Base-by-base conservation (phyloP, 23 tunicate genomes). In the Halocynthia roretzi region DNA sequence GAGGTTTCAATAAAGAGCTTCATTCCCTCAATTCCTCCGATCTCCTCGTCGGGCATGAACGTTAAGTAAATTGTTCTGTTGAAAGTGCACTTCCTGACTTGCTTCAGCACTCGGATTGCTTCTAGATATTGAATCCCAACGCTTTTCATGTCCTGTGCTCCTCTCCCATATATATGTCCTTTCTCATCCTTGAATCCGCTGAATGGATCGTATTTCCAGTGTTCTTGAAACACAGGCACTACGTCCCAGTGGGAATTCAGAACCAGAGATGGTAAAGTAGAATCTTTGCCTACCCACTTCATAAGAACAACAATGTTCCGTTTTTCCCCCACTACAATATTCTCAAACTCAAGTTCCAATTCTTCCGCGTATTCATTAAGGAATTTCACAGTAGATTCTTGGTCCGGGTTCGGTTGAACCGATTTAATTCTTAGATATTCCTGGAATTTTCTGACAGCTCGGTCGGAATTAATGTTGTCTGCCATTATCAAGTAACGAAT, bases 91-190 rank as follows among this genome's bases (percentile, higher is more conserved):
- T 61, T 54, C 0, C 85, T 80, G 6, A 63, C 50, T 19, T 80
- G 54, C 53, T 76, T 83, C 7, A 93, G 76, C 55, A 77, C 76
- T 62, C 94, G 68, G 6, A 93, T 83, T 62, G 98, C 94, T 66
- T 93, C 98, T 56, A 93, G 68, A 53, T 93, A 93, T 71, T 89
- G 93, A 76, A 93, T 87, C 19, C 98, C 98, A 54, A 93, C 98
- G 70, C 94, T 77, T 80, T 93, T 93, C 98, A 93, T 93, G 67
- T 93, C 98, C 74, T 93, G 98, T 15, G 88, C 82, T 31, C 98
- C 98, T 57, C 98, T 60, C 20, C 86, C 98, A 72, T 87, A 87
- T 21, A 93, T 93, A 58, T 84, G 76, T 7, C 98, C 98, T 64
- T 83, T 84, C 65, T 80, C 90, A 5, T 89, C 93, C 72, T 93